Conservation (phyloP, 2,888 invertebrate species). For the Drosophila mimica region DNA sequence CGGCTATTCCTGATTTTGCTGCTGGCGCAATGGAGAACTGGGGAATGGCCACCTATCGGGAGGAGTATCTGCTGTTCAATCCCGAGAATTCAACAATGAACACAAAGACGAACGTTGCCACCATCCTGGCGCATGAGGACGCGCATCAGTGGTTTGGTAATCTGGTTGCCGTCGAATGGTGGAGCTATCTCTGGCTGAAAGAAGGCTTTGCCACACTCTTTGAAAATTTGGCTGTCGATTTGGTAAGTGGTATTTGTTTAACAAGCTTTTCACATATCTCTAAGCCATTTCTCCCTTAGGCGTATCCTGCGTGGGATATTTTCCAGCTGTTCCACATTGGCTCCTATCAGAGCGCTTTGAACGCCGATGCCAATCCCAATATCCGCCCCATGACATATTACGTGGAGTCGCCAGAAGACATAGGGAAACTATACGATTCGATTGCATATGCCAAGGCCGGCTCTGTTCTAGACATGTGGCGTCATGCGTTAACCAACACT, state of each 20-base stretch:
- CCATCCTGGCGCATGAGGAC: slow-evolving; percentile 87
- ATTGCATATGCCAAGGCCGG: slow-evolving; percentile 96
- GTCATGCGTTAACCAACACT: slow-evolving; percentile 76
- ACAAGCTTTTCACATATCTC: neutral
- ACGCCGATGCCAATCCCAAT: slow-evolving; percentile 89
- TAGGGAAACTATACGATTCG: slow-evolving; percentile 92
- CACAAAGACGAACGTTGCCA: slow-evolving; percentile 85
- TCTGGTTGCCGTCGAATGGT: slow-evolving; percentile 89
- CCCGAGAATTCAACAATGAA: slow-evolving; percentile 71
- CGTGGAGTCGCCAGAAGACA: slow-evolving; percentile 93
- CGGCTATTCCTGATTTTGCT: slow-evolving; percentile 93
- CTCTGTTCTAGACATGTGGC: slow-evolving; percentile 86
- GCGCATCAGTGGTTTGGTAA: slow-evolving; percentile 93
- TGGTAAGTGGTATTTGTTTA: slow-evolving; percentile 48
- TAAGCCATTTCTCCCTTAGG: slow-evolving; percentile 82
- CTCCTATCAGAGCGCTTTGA: slow-evolving; percentile 90
- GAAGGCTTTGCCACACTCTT: slow-evolving; percentile 88
- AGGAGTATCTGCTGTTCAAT: slow-evolving; percentile 82
- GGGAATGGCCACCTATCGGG: slow-evolving; percentile 91
- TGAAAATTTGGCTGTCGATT: slow-evolving; percentile 74
- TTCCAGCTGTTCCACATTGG: slow-evolving; percentile 91
- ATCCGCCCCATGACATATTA: slow-evolving; percentile 93
- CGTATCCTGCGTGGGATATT: slow-evolving; percentile 88
- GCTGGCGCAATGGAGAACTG: slow-evolving; percentile 97
- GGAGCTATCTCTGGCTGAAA: slow-evolving; percentile 90